These are phyloP conservation scores for Pterobdella sp. DNA, from an alignment of 2,888 invertebrate species.

Conservation along the genomic window DNA sequence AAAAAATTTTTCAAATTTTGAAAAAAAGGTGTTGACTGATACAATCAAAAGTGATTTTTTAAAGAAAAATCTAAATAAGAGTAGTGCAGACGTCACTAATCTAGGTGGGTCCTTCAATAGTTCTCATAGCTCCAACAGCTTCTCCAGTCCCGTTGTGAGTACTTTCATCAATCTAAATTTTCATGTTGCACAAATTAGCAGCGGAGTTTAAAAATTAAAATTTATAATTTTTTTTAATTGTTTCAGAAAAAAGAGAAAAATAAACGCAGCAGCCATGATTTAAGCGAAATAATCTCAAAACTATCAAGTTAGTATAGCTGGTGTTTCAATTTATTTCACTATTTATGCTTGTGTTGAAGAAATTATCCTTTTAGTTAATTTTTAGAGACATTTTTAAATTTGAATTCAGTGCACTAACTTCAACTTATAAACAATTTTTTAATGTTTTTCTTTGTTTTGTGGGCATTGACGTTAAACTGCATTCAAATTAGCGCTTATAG, in stretches of 20 bases:
- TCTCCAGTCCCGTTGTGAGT: not conserved
- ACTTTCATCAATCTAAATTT: not conserved
- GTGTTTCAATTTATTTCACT: not conserved
- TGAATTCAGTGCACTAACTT: no score
- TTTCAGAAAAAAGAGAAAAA: not conserved
- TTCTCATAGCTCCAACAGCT: not conserved
- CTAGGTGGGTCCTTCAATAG: not conserved
- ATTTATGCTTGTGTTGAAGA: no score
- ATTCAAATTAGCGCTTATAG: no score
- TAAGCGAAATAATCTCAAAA: not conserved
- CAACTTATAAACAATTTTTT: no score
- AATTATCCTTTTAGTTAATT: no score
- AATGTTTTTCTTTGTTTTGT: no score
- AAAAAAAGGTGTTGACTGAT: no score
- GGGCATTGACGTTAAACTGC: no score
- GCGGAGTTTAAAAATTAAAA: not conserved
- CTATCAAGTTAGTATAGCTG: not conserved
- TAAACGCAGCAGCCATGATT: not conserved
- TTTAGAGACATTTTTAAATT: no score
- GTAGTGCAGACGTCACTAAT: not conserved
- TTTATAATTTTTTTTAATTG: not conserved
- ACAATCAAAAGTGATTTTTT: not conserved
- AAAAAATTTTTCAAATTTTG: no score
- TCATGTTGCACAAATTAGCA: not conserved
- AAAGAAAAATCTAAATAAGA: not conserved